Conservation (phyloP, 2,113 vertebrate species). For the Ancistrus triradiatus region DNA sequence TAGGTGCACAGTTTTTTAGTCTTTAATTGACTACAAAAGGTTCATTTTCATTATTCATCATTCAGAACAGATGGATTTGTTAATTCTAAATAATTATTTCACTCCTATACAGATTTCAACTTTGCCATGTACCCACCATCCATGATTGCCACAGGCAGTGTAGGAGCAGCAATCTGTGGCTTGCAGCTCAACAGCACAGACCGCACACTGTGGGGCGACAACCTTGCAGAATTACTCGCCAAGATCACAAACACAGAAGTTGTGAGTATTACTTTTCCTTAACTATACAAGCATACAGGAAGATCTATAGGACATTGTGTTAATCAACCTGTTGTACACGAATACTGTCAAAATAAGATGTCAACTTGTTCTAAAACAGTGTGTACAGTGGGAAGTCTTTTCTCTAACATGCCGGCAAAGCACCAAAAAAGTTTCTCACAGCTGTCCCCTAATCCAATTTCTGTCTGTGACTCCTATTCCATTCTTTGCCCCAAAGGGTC, state of each 20-base stretch:
- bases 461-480: not conserved
- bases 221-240: slow-evolving; percentile 87
- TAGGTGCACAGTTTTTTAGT: too few relatives aligned
- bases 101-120: slow-evolving; percentile 79
- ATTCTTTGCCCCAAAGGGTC: slow-evolving; percentile 19
- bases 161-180: slow-evolving; percentile 91
- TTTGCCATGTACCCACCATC: slow-evolving; percentile 97
- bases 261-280: slow-evolving; percentile 88
- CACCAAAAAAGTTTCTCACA: not conserved
- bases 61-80: too few relatives aligned
- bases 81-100: slow-evolving; percentile 66
- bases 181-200: slow-evolving; percentile 84
- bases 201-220: slow-evolving; percentile 75
- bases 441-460: slow-evolving; percentile 10
- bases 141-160: slow-evolving; percentile 95
- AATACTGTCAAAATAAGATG: too few relatives aligned
- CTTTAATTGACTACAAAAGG: too few relatives aligned
- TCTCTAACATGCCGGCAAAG: too few relatives aligned
- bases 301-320: too few relatives aligned
- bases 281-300: too few relatives aligned
- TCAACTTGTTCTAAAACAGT: too few relatives aligned
- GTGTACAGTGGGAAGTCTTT: too few relatives aligned
- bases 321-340: too few relatives aligned
- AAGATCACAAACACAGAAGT: slow-evolving; percentile 96
- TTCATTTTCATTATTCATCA: too few relatives aligned